phyloP scores from a whole-genome alignment of 2,113 vertebrate species.

The Nesogale talazaci region DNA sequence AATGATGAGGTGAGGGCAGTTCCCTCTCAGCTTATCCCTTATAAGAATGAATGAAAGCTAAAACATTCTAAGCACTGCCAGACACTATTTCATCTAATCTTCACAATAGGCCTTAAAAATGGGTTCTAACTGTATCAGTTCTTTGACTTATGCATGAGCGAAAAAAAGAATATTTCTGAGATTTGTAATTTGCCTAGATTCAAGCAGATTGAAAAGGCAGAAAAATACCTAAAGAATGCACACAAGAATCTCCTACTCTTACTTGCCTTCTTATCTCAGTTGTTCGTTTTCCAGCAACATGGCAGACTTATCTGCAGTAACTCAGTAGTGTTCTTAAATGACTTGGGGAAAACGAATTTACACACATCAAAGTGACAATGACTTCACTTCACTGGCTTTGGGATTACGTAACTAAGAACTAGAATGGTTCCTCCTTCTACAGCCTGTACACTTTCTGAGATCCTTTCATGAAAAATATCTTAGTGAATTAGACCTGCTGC shows the following conservation, averaged over 20 bases:
- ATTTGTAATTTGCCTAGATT: neutral
- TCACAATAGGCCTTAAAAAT: neutral
- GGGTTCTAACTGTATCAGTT: neutral
- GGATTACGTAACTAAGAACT: neutral
- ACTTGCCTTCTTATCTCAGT: neutral
- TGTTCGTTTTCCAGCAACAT: neutral
- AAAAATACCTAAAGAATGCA: neutral
- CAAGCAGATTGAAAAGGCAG: constrained; percentile 19
- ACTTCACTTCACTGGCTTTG: neutral
- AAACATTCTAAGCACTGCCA: neutral
- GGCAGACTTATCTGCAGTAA: neutral
- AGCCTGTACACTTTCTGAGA: neutral
- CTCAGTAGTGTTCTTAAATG: constrained; percentile 9
- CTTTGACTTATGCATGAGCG: neutral
- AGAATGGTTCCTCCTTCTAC: neutral
- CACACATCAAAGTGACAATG: neutral
- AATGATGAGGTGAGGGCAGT: neutral
- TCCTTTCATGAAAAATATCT: neutral
- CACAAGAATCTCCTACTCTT: neutral
- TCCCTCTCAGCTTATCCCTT: neutral
- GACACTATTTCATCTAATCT: neutral
- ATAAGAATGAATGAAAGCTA: neutral
- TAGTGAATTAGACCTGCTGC: neutral
- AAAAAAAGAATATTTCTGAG: constrained; percentile 27
- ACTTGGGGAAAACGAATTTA: neutral